phyloP scores from a whole-genome alignment of 2,888 invertebrate species.

The Argyra leucocephala region DNA sequence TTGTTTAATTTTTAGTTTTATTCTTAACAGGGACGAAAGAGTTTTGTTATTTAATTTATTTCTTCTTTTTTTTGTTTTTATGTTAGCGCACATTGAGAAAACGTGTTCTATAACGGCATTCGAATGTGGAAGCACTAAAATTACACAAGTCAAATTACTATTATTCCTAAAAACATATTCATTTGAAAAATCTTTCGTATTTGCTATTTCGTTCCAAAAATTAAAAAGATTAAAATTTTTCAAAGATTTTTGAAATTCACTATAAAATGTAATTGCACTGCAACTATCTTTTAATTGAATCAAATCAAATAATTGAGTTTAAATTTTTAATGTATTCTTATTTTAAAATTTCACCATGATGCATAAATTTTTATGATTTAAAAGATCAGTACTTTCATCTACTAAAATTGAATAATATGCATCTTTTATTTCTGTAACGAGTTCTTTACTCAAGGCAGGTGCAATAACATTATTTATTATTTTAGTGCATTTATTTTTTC shows the following conservation, averaged over 20 bases:
- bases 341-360: neutral
- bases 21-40: no score
- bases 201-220: no score
- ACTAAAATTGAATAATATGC: neutral
- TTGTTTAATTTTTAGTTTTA: no score
- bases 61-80: no score
- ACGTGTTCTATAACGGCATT: no score
- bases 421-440: neutral
- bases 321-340: neutral
- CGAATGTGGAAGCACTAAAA: no score
- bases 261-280: neutral
- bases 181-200: no score
- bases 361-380: neutral
- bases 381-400: constrained; percentile 4
- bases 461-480: constrained; percentile 2
- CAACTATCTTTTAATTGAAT: neutral
- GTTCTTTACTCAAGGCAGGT: neutral
- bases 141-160: no score
- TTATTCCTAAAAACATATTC: no score
- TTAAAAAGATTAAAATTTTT: neutral
- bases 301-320: neutral
- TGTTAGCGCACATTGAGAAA: no score
- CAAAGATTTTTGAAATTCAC: neutral
- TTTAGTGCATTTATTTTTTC: neutral
- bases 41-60: no score